These are phyloP conservation scores for Copsychus sechellarum DNA, from an alignment of 2,113 vertebrate genomes.

Conservation along the genomic window DNA sequence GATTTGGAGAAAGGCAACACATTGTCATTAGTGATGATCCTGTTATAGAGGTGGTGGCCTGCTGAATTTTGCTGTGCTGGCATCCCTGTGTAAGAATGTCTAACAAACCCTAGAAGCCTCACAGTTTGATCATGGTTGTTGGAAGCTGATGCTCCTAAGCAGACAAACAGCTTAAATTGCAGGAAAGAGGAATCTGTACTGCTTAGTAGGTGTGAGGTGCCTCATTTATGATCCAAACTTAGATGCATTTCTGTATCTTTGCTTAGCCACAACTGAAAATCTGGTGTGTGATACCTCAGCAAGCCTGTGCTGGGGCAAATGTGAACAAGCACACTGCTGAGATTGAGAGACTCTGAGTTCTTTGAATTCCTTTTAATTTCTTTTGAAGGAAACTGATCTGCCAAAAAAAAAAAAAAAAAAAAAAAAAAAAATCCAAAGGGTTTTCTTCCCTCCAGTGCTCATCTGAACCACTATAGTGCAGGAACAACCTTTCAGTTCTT, in stretches of 20 bases:
- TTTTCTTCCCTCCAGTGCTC: background rate
- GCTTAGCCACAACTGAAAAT: background rate
- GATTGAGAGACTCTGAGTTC: background rate
- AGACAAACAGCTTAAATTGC: slow-evolving; percentile 5
- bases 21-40: background rate
- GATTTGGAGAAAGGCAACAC: background rate
- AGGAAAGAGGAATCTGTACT: background rate
- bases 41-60: background rate
- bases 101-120: background rate
- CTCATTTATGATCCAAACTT: slow-evolving; percentile 26
- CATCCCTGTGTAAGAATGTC: background rate
- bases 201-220: background rate
- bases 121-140: background rate
- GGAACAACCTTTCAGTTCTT: background rate
- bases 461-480: background rate
- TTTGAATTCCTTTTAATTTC: background rate
- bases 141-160: background rate
- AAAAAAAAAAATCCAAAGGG: background rate
- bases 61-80: background rate
- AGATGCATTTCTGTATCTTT: background rate
- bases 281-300: background rate
- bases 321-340: background rate
- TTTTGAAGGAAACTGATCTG: background rate
- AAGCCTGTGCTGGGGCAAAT: background rate
- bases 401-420: background rate